phyloP scores from a whole-genome alignment of 2,113 vertebrate species.

The Silurus asotus region DNA sequence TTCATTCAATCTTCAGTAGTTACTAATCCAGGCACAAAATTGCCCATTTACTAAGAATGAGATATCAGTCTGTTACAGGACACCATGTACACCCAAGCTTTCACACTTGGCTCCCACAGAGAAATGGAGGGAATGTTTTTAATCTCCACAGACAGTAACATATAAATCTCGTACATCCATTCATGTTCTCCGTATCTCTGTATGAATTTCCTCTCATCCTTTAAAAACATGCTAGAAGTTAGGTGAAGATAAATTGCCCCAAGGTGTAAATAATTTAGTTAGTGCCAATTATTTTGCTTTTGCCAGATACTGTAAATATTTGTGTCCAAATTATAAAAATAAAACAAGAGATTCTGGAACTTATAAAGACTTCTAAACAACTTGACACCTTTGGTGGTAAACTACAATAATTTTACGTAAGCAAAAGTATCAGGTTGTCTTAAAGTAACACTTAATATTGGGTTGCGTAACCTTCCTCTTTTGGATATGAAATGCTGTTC shows the following conservation, averaged over 20 bases:
- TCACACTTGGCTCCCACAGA: not conserved
- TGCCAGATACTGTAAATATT: not conserved
- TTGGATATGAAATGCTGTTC: not conserved
- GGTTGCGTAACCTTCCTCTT: not conserved
- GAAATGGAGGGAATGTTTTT: not conserved
- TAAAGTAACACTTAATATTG: not conserved
- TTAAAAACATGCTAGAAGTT: not conserved
- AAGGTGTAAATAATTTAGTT: not conserved
- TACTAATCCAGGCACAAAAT: not conserved
- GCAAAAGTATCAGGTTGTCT: not conserved
- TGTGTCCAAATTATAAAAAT: not conserved
- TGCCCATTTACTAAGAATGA: not conserved
- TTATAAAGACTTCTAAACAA: not conserved
- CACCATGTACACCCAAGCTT: not conserved
- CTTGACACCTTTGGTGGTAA: not conserved
- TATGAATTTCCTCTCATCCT: not conserved
- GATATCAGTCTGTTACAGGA: not conserved
- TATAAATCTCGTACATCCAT: not conserved
- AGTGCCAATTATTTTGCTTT: not conserved
- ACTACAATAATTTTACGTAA: not conserved
- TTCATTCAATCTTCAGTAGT: not conserved
- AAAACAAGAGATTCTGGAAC: not conserved
- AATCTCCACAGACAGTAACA: not conserved
- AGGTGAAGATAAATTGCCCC: not conserved
- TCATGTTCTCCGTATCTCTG: not conserved